Conservation (phyloP, 2,888 invertebrate genomes). For the Euzophera pinguis region DNA sequence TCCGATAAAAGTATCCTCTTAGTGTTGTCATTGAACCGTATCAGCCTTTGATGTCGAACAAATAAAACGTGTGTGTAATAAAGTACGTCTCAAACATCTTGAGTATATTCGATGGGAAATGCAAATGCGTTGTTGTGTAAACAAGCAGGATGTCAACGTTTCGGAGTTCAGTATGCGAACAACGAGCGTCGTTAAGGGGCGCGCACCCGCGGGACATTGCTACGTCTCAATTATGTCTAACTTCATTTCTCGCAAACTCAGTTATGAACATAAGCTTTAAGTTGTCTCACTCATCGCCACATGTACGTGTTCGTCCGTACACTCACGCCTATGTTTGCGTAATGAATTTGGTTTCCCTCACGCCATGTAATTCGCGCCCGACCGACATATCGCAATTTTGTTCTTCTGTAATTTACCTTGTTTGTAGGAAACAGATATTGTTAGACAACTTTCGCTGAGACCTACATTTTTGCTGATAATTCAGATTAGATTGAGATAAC, state of each 20-base stretch:
- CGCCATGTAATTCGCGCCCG: slow-evolving; percentile 32
- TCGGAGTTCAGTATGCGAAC: slow-evolving; percentile 53
- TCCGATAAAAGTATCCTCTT: too few relatives aligned
- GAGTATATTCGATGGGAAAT: slow-evolving; percentile 16
- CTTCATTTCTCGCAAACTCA: slow-evolving; percentile 57
- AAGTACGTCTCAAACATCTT: not conserved
- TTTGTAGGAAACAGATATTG: slow-evolving; percentile 22
- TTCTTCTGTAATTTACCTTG: slow-evolving; percentile 32
- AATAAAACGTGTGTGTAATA: too few relatives aligned
- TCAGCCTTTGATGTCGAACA: too few relatives aligned
- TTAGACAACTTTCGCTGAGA: slow-evolving; percentile 15
- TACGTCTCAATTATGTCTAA: slow-evolving; percentile 69
- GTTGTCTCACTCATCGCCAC: slow-evolving; percentile 25
- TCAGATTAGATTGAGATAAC: not conserved
- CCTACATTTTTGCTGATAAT: slow-evolving; percentile 11
- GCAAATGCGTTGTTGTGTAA: slow-evolving; percentile 41
- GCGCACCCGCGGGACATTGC: slow-evolving; percentile 54
- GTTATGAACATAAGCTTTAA: slow-evolving; percentile 51
- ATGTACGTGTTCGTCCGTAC: slow-evolving; percentile 19
- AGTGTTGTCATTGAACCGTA: too few relatives aligned
- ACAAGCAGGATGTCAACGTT: slow-evolving; percentile 25
- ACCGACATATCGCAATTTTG: slow-evolving; percentile 36
- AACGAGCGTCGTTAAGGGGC: slow-evolving; percentile 54
- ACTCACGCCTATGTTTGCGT: slow-evolving; percentile 38
- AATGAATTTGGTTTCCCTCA: slow-evolving; percentile 48